Percentiles rank a stretch among this genome's conserved stretches.
These are phyloP conservation scores for Eristalinus aeneus DNA, from an alignment of 2,888 invertebrate species.

Conservation along the genomic window DNA sequence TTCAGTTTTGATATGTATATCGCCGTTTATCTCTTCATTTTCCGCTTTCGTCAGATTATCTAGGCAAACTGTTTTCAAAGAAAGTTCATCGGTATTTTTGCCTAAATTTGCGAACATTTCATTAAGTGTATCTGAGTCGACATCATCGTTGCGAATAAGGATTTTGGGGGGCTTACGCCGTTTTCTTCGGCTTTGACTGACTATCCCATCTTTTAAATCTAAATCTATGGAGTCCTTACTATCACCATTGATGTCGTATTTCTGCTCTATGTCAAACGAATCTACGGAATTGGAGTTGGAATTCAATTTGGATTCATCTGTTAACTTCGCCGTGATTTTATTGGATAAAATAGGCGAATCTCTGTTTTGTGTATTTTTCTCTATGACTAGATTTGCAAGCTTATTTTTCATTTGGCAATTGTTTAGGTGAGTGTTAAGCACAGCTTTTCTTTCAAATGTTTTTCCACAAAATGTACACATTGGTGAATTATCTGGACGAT, in stretches of 20 bases:
- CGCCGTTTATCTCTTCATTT: slow-evolving; percentile 35
- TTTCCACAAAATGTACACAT: slow-evolving; percentile 85
- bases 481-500: slow-evolving; percentile 83
- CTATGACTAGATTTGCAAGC: slow-evolving; percentile 68
- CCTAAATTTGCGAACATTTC: slow-evolving; percentile 77
- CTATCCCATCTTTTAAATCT: slow-evolving; percentile 71
- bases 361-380: slow-evolving; percentile 38
- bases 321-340: slow-evolving; percentile 24
- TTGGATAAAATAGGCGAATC: slow-evolving; percentile 48
- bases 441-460: slow-evolving; percentile 87
- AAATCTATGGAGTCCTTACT: slow-evolving; percentile 71
- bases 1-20: slow-evolving; percentile 39
- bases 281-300: slow-evolving; percentile 57
- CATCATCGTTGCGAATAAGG: slow-evolving; percentile 57
- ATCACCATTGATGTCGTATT: slow-evolving; percentile 63
- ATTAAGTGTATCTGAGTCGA: slow-evolving; percentile 73
- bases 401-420: slow-evolving; percentile 83
- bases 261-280: slow-evolving; percentile 65
- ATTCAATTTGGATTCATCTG: slow-evolving; percentile 60
- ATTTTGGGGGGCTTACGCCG: slow-evolving; percentile 65
- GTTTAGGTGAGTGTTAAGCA: slow-evolving; percentile 86
- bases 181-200: slow-evolving; percentile 55
- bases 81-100: slow-evolving; percentile 75
- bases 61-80: slow-evolving; percentile 77
- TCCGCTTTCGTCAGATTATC: slow-evolving; percentile 75